Conservation (phyloP, 2,797 vertebrate genomes). For the Anguilla marmorata region DNA sequence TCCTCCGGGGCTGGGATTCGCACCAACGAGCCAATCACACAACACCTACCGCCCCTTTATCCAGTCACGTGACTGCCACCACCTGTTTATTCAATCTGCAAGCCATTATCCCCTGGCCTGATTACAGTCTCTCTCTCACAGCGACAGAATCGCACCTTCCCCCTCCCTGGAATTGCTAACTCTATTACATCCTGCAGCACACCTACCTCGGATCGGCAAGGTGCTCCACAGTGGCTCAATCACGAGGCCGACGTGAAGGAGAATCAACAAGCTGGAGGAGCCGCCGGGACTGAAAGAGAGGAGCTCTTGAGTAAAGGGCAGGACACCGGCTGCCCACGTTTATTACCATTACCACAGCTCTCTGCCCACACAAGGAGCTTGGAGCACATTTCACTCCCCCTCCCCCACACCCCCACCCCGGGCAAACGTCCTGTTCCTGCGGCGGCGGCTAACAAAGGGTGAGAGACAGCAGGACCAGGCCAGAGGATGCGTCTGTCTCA, state of each 20-base stretch:
- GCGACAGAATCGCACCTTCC: background rate
- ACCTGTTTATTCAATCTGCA: background rate
- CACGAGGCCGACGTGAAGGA: background rate
- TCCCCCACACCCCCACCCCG: background rate
- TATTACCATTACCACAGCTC: background rate
- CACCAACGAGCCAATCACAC: too few species aligned
- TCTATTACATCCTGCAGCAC: background rate
- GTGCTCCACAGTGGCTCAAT: background rate
- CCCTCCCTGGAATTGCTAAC: background rate
- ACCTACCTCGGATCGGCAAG: background rate
- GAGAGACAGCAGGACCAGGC: too few species aligned
- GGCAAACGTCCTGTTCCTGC: background rate
- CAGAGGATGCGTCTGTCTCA: too few species aligned
- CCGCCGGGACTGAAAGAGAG: background rate
- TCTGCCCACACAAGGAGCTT: too few species aligned
- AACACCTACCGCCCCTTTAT: background rate
- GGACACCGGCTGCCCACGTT: background rate
- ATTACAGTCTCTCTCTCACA: background rate
- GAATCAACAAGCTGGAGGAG: background rate
- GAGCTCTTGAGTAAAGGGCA: background rate
- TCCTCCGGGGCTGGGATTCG: too few species aligned
- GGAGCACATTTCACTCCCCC: too few species aligned
- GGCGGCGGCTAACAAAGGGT: too few species aligned
- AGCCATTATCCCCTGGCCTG: background rate
- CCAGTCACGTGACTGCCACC: background rate